Evolutionary conservation across 2,113 vertebrate genomes (phyloP), one percentile per base, ranked within the genome.

Genomic region (Psittacus erithacus): DNA sequence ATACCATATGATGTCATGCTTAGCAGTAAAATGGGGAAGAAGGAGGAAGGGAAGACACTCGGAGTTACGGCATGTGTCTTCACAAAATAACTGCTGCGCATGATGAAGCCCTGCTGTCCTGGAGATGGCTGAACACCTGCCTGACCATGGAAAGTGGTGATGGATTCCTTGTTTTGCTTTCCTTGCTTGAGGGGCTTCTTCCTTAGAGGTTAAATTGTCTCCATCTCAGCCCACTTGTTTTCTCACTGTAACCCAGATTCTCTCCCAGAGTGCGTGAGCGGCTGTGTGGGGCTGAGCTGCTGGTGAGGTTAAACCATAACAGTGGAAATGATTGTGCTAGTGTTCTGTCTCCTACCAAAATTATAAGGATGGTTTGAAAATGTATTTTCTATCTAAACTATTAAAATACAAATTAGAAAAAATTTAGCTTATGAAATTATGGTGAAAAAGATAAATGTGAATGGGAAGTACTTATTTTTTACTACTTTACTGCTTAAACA

Each of bases 261-360:
- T 59, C 2, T 23, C 6, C 25, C 10, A 4, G 8, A 22, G 29
- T 43, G 44, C 41, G 6, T 0, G 4, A 28, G 33, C 1, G 11
- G 5, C 65, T 46, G 20, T 6, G 7, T 70, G 5, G 17, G n/a
- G 16, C 19, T 43, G 62, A 80, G 38, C 39, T 78, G 17, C 39
- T 77, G 9, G 6, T 8, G 10, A 3, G 5, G 7, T 65, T 78
- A 41, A 46, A 25, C 13, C 16, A 13, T 1, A 1, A 4, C 23
- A n/a, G 12, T 38, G 33, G 39, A 46, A 31, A 67, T 52, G 29
- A 38, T 31, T 27, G 12, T 91, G 16, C 28, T 70, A 35, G 5
- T 71, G 12, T 80, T 82, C 15, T 1, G 0, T 67, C 31, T 77
- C 15, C 11, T 63, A 28, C 15, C 28, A 49, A 59, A 65, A 67